Evolutionary conservation across 2,113 vertebrate species (phyloP).

Genomic region (Smithornis capensis): DNA sequence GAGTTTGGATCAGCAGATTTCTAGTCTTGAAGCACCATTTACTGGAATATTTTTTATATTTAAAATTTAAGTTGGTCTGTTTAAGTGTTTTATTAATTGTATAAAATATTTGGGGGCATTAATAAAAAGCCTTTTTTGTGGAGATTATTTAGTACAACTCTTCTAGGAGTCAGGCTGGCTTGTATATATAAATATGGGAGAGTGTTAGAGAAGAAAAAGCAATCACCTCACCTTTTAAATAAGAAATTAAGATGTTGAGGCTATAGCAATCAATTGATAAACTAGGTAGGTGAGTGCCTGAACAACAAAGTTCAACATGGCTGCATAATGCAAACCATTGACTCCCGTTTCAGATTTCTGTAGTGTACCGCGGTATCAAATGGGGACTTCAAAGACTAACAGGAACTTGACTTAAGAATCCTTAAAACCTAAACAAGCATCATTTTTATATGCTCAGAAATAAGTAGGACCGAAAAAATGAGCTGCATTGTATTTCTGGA

Average conservation of each 20-base stretch:
- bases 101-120: background rate
- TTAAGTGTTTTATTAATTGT: background rate
- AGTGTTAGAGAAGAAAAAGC: background rate
- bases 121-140: background rate
- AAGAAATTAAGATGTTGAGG: background rate
- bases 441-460: slow-evolving; percentile 22
- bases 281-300: background rate
- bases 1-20: background rate
- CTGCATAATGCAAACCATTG: fast-evolving
- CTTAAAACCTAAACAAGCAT: slow-evolving; percentile 3
- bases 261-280: background rate
- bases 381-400: background rate
- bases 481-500: background rate
- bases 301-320: background rate
- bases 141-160: background rate
- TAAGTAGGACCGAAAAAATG: background rate
- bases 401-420: background rate
- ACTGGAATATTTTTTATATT: background rate
- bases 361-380: fast-evolving
- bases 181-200: background rate
- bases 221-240: background rate
- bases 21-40: background rate
- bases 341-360: background rate
- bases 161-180: background rate
- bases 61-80: background rate